Base-by-base conservation (phyloP, 2,888 invertebrate species). In the Nemapogon koenigi region DNA sequence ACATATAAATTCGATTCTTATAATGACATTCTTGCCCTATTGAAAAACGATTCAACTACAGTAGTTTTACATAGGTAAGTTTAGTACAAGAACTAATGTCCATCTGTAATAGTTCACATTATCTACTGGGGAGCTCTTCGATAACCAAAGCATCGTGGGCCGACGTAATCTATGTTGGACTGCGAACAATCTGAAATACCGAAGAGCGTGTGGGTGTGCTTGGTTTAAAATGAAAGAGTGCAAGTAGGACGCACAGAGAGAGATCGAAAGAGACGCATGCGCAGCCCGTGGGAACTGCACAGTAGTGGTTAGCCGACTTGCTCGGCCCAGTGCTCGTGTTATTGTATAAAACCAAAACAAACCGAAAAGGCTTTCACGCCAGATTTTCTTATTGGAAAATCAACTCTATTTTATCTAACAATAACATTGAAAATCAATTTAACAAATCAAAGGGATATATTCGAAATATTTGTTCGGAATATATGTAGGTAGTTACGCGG, bases 251-350 rank as follows among this genome's bases (percentile, higher is more conserved):
- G 63, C 66, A 66, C 65, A 55, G 53, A 41, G 61, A 53, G 52
- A 38, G 60, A 78, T 46, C 45, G 53, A 57, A 48, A 53, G 50
- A 45, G 59, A 48, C 43, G 47, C 57, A 53, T 56, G 60, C 60
- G 61, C 64, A 67, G 68, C 69, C 71, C 80, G 80, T 80, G 80
- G 80, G 79, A 80, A 80, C 72, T 80, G 79, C 76, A 80, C 80
- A 79, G 80, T 76, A 80, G 80, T 78, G 78, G 78, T 73, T 78
- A 72, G 76, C 70, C 68, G 71, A 65, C 61, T 61, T 75, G 75
- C 80, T 78, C 73, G 70, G 69, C 75, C 78, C 76, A 70, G 65
- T 73, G 76, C 75, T 73, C 73, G 73, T 73, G 75, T 75, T 76
- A 76, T 76, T 75, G 76, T 72, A 70, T 68, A 64, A 62, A 64